A percentile compares a stretch with the other conserved stretches of the same genome.
Evolutionary conservation across 2,113 vertebrate species (phyloP).

Genomic region (Sebastes schlegelii): DNA sequence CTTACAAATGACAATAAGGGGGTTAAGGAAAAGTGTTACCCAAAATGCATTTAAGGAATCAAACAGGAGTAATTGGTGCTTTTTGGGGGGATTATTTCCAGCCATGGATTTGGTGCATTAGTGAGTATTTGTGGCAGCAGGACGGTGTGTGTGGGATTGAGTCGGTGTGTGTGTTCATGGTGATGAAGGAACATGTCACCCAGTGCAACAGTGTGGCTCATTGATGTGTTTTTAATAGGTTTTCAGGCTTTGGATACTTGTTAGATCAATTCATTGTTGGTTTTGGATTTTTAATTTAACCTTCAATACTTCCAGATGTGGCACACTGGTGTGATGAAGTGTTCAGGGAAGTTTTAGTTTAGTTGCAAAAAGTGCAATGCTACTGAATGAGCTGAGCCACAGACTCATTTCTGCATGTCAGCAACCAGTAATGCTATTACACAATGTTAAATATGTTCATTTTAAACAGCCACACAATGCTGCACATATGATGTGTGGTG

Average conservation of each 20-base stretch:
- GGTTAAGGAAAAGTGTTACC: background rate
- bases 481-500: conserved; percentile 24
- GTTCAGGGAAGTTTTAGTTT: background rate
- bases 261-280: background rate
- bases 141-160: too few relatives aligned
- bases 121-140: background rate
- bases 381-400: background rate
- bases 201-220: background rate
- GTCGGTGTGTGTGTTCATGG: too few relatives aligned
- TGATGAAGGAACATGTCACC: background rate
- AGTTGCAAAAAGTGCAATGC: background rate
- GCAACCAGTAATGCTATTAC: background rate
- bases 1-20: background rate
- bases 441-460: conserved; percentile 2
- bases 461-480: conserved; percentile 20
- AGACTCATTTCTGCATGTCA: conserved; percentile 8
- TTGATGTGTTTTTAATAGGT: background rate
- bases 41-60: background rate
- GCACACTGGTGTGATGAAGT: background rate
- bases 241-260: background rate
- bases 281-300: background rate
- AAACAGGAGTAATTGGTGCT: background rate
- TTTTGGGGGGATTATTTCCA: background rate
- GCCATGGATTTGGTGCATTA: too few relatives aligned
- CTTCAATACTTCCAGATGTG: background rate